These are phyloP conservation scores for Struthio camelus DNA, from an alignment of 2,113 vertebrate species.

Conservation along the genomic window DNA sequence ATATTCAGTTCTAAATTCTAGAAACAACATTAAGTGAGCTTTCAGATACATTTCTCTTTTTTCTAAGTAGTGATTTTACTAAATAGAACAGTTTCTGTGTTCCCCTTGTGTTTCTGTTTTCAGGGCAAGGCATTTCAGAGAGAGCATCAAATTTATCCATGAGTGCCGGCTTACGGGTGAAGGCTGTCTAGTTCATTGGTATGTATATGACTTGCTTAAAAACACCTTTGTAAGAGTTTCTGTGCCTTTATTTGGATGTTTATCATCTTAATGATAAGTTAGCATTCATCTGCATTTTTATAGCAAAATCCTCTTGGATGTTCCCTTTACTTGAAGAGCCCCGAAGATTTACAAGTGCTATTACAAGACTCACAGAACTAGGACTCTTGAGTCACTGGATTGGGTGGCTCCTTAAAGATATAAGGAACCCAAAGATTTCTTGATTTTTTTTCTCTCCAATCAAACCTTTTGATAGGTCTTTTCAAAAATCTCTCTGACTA, in stretches of 20 bases:
- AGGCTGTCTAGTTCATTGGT: conserved; percentile 95
- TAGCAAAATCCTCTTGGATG: not conserved
- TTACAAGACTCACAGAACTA: not conserved
- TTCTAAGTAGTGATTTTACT: conserved; percentile 40
- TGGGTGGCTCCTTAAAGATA: not conserved
- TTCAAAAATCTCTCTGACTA: not conserved
- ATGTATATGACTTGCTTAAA: conserved; percentile 25
- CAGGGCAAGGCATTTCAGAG: conserved; percentile 92
- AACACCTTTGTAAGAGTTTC: not conserved
- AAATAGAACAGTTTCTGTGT: conserved; percentile 42
- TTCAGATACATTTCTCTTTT: conserved; percentile 18
- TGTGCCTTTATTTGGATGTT: not conserved
- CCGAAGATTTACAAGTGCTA: not conserved
- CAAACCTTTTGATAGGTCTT: not conserved
- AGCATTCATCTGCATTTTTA: not conserved
- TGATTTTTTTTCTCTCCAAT: not conserved
- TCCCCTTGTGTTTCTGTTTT: conserved; percentile 40
- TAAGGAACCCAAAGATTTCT: not conserved
- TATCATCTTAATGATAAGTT: not conserved
- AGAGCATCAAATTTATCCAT: conserved; percentile 94
- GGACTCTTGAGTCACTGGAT: not conserved
- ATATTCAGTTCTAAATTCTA: conserved; percentile 20
- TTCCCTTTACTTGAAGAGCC: not conserved
- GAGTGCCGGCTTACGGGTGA: conserved; percentile 89
- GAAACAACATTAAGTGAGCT: not conserved